Percentiles rank a stretch among this genome's conserved stretches.
Evolutionary conservation across 2,888 invertebrate genomes (phyloP).

Genomic region (Volucella bombylans): DNA sequence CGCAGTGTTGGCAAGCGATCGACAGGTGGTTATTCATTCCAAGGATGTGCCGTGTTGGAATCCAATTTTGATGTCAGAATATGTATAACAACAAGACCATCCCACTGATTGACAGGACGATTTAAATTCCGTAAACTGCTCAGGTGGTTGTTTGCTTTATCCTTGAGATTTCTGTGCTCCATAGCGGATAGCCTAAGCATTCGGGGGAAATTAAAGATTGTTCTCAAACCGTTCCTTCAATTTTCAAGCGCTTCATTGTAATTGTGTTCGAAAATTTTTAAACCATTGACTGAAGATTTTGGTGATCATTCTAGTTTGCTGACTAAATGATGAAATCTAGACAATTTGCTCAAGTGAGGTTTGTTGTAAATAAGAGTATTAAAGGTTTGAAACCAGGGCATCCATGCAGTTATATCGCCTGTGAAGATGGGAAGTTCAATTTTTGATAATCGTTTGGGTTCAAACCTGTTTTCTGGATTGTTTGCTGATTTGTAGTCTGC

Average conservation of each 20-base stretch:
- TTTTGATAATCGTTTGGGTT: slow-evolving; percentile 47
- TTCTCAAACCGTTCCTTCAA: slow-evolving; percentile 51
- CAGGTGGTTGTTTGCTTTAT: too few relatives aligned
- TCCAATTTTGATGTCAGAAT: too few relatives aligned
- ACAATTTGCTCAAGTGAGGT: slow-evolving; percentile 17
- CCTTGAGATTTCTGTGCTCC: not conserved
- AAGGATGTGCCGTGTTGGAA: too few relatives aligned
- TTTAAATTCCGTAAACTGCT: too few relatives aligned
- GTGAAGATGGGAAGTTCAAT: slow-evolving; percentile 51
- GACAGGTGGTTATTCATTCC: too few relatives aligned
- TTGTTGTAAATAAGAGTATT: slow-evolving; percentile 27
- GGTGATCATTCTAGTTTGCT: slow-evolving; percentile 32
- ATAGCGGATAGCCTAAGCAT: not conserved
- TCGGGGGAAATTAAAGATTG: slow-evolving; percentile 41
- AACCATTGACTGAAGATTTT: slow-evolving; percentile 44
- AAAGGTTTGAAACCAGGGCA: slow-evolving; percentile 55
- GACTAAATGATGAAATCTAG: slow-evolving; percentile 56
- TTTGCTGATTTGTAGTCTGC: slow-evolving; percentile 2
- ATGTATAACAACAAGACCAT: too few relatives aligned
- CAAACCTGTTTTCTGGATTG: slow-evolving; percentile 31
- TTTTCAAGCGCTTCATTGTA: slow-evolving; percentile 46
- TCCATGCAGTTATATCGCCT: slow-evolving; percentile 48
- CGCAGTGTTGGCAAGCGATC: too few relatives aligned
- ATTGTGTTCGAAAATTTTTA: slow-evolving; percentile 54
- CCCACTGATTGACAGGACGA: too few relatives aligned